Evolutionary conservation across 35 echinoderm and acorn worm genomes (phyloP), one percentile per base, ranked within the genome.

Genomic region (Apostichopus japonicus): DNA sequence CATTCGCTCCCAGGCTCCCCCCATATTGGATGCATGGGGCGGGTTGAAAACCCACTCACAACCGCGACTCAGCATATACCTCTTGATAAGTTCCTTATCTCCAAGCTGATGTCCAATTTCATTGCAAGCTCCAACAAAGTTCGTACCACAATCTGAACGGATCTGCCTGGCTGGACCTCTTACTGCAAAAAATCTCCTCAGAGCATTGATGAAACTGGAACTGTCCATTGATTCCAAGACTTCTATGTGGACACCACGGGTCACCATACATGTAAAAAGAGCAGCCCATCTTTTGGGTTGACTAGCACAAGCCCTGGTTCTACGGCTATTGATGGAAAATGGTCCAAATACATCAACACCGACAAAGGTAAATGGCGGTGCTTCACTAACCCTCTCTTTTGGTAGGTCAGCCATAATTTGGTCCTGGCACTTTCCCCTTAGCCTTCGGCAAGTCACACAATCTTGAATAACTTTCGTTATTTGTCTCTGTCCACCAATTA

Each of bases 341-440:
- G 94, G 94, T 9, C 94, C 94, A 53, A 95, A 95, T 19, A 90
- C 86, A 79, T 95, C 92, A 23, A 93, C 92, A 10, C 94, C 92
- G 15, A 92, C 90, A 90, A 90, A 91, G 27, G 91, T 93, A 44
- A 95, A 95, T 56, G 91, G 86, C 19, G 91, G 94, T 83, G 91
- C 87, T 54, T 17, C 80, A 33, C 51, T 94, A 5, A 96, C 76
- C 62, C 95, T 93, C 27, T 96, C 95, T 78, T 91, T 56, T 11
- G 95, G 92, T 5, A 95, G 75, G 75, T 90, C 63, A 21, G 84
- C 91, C 91, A 95, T 95, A 53, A 92, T 75, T 54, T 95, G 90
- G 62, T 61, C 54, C 17, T 72, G 16, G 22, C 11, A 44, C 51
- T 53, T 92, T 23, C 88, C 79, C 25, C 93, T 79, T 5, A 94